Evolutionary conservation across 2,797 vertebrate species (phyloP), one percentile per base, ranked within the genome.

Genomic region (Neomorphus geoffroyi): DNA sequence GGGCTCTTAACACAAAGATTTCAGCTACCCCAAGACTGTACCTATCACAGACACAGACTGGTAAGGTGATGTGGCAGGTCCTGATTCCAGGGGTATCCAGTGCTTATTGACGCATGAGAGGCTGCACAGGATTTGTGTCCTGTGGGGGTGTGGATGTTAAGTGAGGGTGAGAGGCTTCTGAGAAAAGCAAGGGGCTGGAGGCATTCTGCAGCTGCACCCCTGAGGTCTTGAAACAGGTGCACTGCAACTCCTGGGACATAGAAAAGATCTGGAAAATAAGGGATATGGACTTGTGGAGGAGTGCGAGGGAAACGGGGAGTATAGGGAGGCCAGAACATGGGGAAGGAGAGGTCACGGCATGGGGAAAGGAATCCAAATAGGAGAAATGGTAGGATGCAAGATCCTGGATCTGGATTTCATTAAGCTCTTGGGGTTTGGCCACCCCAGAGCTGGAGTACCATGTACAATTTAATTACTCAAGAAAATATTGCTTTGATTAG

Each of bases 21-120:
- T 72, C 50, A 45, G 22, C 22, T 69, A 32, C 39, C 16, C 46
- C 35, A 70, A 60, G 66, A 60, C 80, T 48, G 33, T 73, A 21
- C 50, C 12, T 22, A 64, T 60, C 32, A 48, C 56, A 58, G 41
- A 50, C 35, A 75, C 12, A 15, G 56, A 37, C 17, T 51, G 30
- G 14, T 54, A 69, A 45, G 32, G 62, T 41, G 51, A 78, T 17
- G 22, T 7, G 46, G 35, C 61, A 56, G 11, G 35, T 78, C 41
- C 56, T 56, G 37, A 46, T 11, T 45, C 56, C 46, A 54, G 12
- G 35, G 32, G 33, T 46, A 30, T 66, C 37, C 15, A 22, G 37
- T 48, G 30, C 30, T 64, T 50, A 56, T 18, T 0, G 0, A 39
- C 57, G 77, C 18, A 19, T 0, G 1, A 62, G 51, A 67, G 27